phyloP scores from a whole-genome alignment of 1,140 invertebrate species.

The Diachasmimorpha longicaudata region DNA sequence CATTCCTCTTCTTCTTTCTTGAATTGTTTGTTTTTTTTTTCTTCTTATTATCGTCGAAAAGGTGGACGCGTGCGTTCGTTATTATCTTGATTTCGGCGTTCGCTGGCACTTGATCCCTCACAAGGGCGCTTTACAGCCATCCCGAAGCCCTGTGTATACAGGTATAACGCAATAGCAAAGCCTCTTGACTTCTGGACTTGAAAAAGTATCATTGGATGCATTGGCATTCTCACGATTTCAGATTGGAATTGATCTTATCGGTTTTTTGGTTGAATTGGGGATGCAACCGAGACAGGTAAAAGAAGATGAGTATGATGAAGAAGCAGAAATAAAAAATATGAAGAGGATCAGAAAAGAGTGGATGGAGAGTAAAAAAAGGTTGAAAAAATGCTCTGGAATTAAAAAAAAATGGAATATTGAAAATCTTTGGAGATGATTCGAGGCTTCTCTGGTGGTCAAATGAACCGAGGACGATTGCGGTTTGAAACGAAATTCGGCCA shows the following conservation, averaged over 20 bases:
- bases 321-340: conserved; percentile 26
- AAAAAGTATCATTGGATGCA: not conserved
- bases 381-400: not conserved
- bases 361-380: conserved; percentile 15
- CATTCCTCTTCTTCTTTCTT: not conserved
- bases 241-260: conserved; percentile 7
- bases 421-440: conserved; percentile 5
- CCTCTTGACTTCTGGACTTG: conserved; percentile 1
- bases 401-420: conserved; percentile 11
- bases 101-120: not conserved
- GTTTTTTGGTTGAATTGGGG: conserved; percentile 12
- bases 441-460: conserved; percentile 3
- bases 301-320: conserved; percentile 15
- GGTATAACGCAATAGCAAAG: not conserved
- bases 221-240: conserved; percentile 8
- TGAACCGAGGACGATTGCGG: conserved; percentile 4
- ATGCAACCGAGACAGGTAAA: conserved; percentile 22
- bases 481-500: not conserved
- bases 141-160: not conserved
- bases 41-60: not conserved
- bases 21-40: not conserved
- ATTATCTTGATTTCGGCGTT: conserved; percentile 1
- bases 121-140: not conserved
- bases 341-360: conserved; percentile 32
- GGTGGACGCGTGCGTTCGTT: not conserved